Conservation (phyloP, 2,888 invertebrate genomes). For the Luperina nickerlii region DNA sequence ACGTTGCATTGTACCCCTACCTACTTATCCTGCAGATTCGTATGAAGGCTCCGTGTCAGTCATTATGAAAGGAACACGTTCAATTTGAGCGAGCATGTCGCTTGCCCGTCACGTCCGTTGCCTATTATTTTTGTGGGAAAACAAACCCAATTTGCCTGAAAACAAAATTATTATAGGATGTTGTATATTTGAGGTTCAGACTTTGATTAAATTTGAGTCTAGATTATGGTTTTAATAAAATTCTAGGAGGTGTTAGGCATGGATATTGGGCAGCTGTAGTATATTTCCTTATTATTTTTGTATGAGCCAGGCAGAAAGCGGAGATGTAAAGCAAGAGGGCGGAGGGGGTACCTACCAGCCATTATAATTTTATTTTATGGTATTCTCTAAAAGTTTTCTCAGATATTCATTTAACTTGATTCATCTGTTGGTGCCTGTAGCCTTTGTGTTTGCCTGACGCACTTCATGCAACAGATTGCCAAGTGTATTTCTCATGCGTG, state of each 20-base stretch:
- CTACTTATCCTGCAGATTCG: conserved; percentile 59
- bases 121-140: conserved; percentile 60
- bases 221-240: background rate
- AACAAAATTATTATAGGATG: conserved; percentile 38
- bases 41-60: conserved; percentile 60
- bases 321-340: background rate
- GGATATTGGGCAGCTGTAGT: background rate
- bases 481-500: background rate
- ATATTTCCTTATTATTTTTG: background rate
- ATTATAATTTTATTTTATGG: background rate
- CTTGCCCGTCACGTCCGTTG: conserved; percentile 53
- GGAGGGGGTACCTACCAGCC: too few relatives aligned
- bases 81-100: conserved; percentile 60
- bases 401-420: background rate
- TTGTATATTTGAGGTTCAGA: conserved; percentile 23
- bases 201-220: conserved; percentile 28
- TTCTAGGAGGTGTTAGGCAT: background rate
- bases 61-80: conserved; percentile 60
- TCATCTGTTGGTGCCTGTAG: too few relatives aligned
- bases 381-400: background rate
- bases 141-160: conserved; percentile 58
- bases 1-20: background rate
- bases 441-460: background rate
- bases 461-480: background rate
- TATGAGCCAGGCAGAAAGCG: background rate